Evolutionary conservation across 2,113 vertebrate genomes (phyloP), one percentile per base, ranked within the genome.

Genomic region (Tenebrosternarchus preto): DNA sequence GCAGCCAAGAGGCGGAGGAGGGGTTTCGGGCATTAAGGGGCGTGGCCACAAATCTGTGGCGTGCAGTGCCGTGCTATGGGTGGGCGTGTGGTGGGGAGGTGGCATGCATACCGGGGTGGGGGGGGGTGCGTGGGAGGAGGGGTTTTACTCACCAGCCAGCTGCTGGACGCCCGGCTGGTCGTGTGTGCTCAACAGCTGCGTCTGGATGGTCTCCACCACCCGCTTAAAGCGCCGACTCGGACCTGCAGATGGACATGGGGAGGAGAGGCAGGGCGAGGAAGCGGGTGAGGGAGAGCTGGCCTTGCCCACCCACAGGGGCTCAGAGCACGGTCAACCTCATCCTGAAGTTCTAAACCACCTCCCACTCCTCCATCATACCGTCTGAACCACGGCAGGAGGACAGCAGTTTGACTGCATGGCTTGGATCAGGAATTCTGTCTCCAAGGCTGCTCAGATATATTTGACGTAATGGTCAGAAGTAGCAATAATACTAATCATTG

Each of bases 131-230:
- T 80, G 61, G 81, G 82, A 79, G 84, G 20, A 57, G 31, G 72
- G 53, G 53, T 75, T 2, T 69, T 86, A 94, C 96, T 98, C 93
- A 99, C 98, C 98, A 93, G 97, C 94, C 90, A 98, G 91, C 91
- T 99, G 98, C 90, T 97, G 97, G 91, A 96, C 95, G 11, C 95
- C 94, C 1, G 96, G 96, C 92, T 98, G 98, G 88, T 98, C 96
- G 6, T 99, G 96, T 90, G 98, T 95, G 93, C 97, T 98, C 93
- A 98, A 94, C 92, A 99, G 94, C 93, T 99, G 98, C 82, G 95
- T 94, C 93, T 99, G 98, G 90, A 99, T 99, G 70, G 97, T 97
- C 95, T 99, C 98, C 88, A 98, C 97, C 86, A 99, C 98, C 88
- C 97, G 95, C 93, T 99, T 99, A 88, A 99, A 99, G 85, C 97